Evolutionary conservation across 2,888 invertebrate genomes (phyloP).

Genomic region (Drosophila barbarae): DNA sequence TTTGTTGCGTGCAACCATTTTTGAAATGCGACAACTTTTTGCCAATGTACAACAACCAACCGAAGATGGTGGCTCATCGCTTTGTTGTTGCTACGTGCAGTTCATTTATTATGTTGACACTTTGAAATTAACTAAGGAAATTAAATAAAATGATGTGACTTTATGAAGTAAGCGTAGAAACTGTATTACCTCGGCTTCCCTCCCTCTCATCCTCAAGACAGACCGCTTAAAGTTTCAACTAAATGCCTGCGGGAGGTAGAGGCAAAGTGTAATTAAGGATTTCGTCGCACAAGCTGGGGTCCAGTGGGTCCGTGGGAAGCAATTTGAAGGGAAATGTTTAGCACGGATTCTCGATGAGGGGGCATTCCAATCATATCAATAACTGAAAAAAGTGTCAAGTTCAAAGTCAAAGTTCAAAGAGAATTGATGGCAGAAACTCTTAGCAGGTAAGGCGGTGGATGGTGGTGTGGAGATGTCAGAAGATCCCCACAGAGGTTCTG

Average conservation of each 20-base stretch:
- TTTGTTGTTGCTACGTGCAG: constrained; percentile 66
- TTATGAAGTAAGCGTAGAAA: constrained; percentile 67
- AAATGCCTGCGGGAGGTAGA: background rate
- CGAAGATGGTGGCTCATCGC: constrained; percentile 9
- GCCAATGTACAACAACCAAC: constrained; percentile 55
- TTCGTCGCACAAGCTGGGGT: constrained; percentile 31
- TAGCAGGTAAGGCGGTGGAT: background rate
- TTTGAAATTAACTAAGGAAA: constrained; percentile 76
- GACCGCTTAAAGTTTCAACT: constrained; percentile 26
- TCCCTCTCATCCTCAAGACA: constrained; percentile 5
- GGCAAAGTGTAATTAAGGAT: constrained; percentile 59
- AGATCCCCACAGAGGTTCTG: background rate
- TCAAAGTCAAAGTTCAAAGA: constrained; percentile 42
- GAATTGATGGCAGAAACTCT: constrained; percentile 29
- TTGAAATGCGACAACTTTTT: constrained; percentile 76
- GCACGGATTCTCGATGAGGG: background rate
- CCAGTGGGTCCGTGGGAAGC: constrained; percentile 1
- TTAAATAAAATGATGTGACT: constrained; percentile 75
- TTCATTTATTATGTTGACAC: constrained; percentile 76
- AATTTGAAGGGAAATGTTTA: background rate
- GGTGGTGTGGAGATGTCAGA: background rate
- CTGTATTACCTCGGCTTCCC: constrained; percentile 20
- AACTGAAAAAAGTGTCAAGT: constrained; percentile 43
- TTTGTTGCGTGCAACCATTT: constrained; percentile 76
- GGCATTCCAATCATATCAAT: constrained; percentile 37